Base-by-base conservation (phyloP, 2,113 vertebrate species). In the Lichenostomus cassidix region DNA sequence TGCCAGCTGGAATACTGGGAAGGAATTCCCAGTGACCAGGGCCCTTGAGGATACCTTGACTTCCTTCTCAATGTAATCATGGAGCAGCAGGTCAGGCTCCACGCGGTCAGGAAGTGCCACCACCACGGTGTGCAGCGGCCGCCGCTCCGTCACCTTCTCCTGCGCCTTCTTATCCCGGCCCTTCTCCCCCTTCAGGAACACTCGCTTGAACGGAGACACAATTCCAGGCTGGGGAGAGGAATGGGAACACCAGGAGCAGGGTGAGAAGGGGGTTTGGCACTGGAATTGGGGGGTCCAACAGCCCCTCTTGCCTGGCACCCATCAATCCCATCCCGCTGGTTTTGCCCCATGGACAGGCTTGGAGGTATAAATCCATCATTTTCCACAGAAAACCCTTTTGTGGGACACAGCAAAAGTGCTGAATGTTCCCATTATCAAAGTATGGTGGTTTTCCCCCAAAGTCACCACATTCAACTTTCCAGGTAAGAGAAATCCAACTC, bases 161-260 rank as follows among this genome's bases (percentile, higher is more conserved):
- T 90, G 87, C 0, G 87, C 87, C 87, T 90, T 90, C 87, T 83
- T 90, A 0, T 90, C 87, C 41, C 87, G 79, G 79, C 87, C 87
- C 63, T 62, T 69, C 87, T 90, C 87, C 4, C 87, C 87, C 70
- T 90, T 90, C 87, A 90, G 87, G 87, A 90, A 90, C 70, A 90
- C 87, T 4, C 87, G 87, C 79, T 90, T 90, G 87, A 90, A 90
- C 24, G 87, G 86, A 9, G 86, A 89, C 86, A 89, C 86, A 1
- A 89, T 19, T 0, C 87, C 87, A 10, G 87, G 87, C 87, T 90
- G 87, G 14, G 78, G 46, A 53, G 3, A 49, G 31, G 0, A 31
- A 28, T 2, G 3, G 60, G 4, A n/a, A 17, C 28, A 20, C 7
- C 10, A 0, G 50, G 2, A 2, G 0, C 0, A 1, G n/a, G 19